Evolutionary conservation across 2,797 vertebrate genomes (phyloP).

Genomic region (Uromys caudimaculatus): DNA sequence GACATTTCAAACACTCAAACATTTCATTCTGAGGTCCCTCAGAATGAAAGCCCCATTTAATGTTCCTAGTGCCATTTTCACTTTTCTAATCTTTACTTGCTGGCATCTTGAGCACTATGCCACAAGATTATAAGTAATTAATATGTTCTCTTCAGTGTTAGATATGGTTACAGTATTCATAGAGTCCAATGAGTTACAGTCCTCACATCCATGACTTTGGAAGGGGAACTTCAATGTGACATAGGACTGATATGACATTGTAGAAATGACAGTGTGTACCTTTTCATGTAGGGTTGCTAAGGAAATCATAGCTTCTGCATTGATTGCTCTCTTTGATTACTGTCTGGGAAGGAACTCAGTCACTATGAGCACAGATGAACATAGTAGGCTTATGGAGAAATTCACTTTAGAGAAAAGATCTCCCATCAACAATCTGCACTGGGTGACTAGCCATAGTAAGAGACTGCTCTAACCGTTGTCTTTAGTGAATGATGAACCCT

Average conservation of each 20-base stretch:
- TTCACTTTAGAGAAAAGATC: neutral
- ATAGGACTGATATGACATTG: rapidly evolving
- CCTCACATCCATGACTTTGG: neutral
- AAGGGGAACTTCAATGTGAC: neutral
- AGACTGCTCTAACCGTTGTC: neutral
- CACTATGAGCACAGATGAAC: neutral
- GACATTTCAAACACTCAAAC: neutral
- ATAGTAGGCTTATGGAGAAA: neutral
- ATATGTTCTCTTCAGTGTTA: neutral
- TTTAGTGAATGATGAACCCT: neutral
- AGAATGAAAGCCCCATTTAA: neutral
- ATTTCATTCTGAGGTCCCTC: neutral
- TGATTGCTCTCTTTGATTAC: neutral
- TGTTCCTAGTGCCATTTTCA: neutral
- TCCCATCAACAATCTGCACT: neutral
- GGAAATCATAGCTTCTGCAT: neutral
- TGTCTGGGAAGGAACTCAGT: neutral
- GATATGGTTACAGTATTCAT: neutral
- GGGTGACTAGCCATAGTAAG: neutral
- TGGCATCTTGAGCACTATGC: neutral
- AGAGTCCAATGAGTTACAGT: neutral
- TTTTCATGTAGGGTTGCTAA: neutral
- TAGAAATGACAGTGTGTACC: neutral
- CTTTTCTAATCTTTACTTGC: neutral
- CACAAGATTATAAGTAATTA: neutral